These are phyloP conservation scores for Sinocyclocheilus anshuiensis DNA, from an alignment of 2,113 vertebrate species.

Conservation along the genomic window DNA sequence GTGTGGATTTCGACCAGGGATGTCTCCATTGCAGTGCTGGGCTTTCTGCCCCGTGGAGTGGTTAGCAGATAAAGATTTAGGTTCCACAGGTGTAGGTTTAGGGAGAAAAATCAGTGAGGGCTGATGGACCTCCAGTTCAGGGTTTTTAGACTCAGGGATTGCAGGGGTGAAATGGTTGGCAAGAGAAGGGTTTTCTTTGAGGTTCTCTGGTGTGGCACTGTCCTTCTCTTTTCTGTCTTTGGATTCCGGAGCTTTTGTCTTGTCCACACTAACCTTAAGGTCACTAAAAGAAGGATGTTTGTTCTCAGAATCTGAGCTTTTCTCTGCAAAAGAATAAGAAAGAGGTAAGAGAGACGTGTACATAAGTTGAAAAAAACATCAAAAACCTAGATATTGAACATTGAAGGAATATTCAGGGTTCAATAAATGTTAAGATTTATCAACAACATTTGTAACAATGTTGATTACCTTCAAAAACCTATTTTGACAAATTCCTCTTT, in stretches of 20 bases:
- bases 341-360: neutral
- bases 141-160: neutral
- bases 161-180: conserved; percentile 57
- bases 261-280: conserved; percentile 57
- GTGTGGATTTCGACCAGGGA: conserved; percentile 65
- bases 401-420: neutral
- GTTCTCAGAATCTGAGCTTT: conserved; percentile 61
- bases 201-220: conserved; percentile 51
- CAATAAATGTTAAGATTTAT: neutral
- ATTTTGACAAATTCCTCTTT: neutral
- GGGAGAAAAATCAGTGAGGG: conserved; percentile 18
- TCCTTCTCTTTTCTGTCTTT: conserved; percentile 50
- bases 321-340: conserved; percentile 61
- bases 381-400: neutral
- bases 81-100: conserved; percentile 65
- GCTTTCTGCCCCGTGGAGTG: conserved; percentile 4
- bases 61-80: conserved; percentile 46
- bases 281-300: conserved; percentile 55
- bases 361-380: neutral
- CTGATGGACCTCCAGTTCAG: conserved; percentile 36
- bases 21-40: conserved; percentile 73
- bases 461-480: neutral
- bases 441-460: too few species aligned
- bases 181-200: conserved; percentile 24
- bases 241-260: conserved; percentile 63